Percentiles rank a stretch among this genome's conserved stretches.
Conservation (phyloP, 2,888 invertebrate genomes). For the Drosophila paracracens region DNA sequence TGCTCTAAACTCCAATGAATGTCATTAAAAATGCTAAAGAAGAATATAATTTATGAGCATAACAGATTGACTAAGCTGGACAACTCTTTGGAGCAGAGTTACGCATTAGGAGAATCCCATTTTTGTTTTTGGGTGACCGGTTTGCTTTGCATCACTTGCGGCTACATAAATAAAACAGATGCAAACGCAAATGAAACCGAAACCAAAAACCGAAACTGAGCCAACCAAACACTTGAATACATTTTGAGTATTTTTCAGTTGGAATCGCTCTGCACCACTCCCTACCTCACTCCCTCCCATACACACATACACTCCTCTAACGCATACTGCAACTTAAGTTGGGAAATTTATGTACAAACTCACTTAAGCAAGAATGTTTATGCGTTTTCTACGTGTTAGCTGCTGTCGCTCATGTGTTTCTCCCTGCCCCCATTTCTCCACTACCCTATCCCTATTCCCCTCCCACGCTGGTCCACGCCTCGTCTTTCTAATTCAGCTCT, state of each 20-base stretch:
- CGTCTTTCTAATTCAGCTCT: not conserved
- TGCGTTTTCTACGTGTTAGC: constrained; percentile 82
- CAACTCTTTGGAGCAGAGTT: not conserved
- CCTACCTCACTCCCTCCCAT: not conserved
- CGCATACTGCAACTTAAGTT: constrained; percentile 72
- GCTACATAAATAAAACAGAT: constrained; percentile 51
- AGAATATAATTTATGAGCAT: not conserved
- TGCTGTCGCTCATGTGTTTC: constrained; percentile 70
- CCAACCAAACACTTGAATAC: constrained; percentile 34
- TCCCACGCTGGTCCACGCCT: not conserved
- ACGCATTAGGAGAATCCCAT: constrained; percentile 4
- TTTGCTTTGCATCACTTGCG: constrained; percentile 32
- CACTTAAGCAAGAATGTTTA: constrained; percentile 84
- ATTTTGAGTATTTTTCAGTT: constrained; percentile 49
- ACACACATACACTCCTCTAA: not conserved
- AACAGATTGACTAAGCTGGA: not conserved
- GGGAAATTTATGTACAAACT: constrained; percentile 83
- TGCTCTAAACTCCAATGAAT: not conserved
- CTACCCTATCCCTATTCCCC: not conserved
- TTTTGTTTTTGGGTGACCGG: not conserved
- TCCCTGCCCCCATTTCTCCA: not conserved
- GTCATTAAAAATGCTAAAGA: not conserved
- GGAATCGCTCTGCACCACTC: constrained; percentile 4
- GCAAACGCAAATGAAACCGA: constrained; percentile 39
- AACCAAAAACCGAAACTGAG: constrained; percentile 47